phyloP scores from a whole-genome alignment of 64 coral and sea anemone species.

The Platygyra sinensis region DNA sequence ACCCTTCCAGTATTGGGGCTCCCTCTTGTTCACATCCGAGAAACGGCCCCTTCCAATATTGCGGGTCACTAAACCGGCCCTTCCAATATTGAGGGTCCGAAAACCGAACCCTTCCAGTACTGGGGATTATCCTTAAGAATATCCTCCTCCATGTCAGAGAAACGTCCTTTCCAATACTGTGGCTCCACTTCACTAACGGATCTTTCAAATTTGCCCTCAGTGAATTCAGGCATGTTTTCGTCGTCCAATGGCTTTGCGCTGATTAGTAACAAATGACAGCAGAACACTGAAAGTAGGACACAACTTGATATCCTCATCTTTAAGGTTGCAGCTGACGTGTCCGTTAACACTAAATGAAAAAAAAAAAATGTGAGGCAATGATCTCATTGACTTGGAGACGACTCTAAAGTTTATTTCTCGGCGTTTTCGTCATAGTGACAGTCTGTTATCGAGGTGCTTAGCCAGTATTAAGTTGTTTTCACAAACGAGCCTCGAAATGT shows the following conservation, averaged over 20 bases:
- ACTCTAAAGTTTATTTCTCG: too few relatives aligned
- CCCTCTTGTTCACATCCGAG: slow-evolving; percentile 25
- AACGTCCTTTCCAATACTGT: slow-evolving; percentile 59
- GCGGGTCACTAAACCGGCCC: slow-evolving; percentile 33
- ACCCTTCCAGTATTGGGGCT: slow-evolving; percentile 63
- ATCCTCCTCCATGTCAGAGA: slow-evolving; percentile 12
- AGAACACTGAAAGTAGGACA: not conserved
- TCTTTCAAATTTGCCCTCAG: slow-evolving; percentile 17
- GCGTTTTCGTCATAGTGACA: too few relatives aligned
- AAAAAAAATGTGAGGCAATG: not conserved
- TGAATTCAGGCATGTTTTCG: not conserved
- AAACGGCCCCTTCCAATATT: slow-evolving; percentile 53
- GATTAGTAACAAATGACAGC: slow-evolving; percentile 5
- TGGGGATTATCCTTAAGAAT: slow-evolving; percentile 24
- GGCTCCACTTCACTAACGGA: not conserved
- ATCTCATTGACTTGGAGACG: too few relatives aligned
- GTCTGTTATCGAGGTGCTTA: too few relatives aligned
- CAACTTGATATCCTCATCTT: not conserved
- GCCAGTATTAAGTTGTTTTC: too few relatives aligned
- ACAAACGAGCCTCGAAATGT: too few relatives aligned
- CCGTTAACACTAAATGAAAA: not conserved
- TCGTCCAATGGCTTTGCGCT: slow-evolving; percentile 29
- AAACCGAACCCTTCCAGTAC: slow-evolving; percentile 64
- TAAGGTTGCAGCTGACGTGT: not conserved
- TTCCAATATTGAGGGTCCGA: slow-evolving; percentile 50